A percentile compares a stretch with the other conserved stretches of the same genome.
phyloP scores from a whole-genome alignment of 2,113 vertebrate genomes.

The Muscicapa adusta region DNA sequence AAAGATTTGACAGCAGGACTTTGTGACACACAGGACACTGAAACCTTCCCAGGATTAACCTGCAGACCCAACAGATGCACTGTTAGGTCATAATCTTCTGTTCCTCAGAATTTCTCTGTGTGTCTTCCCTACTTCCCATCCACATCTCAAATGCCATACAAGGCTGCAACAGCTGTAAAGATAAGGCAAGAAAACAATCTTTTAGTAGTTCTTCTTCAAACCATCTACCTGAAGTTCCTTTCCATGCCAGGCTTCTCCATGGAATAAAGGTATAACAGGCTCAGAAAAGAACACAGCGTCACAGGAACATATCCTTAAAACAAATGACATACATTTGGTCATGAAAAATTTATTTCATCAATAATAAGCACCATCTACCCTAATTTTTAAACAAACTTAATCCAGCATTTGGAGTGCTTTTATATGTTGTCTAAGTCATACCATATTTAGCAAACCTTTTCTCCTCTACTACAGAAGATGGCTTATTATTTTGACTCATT shows the following conservation, averaged over 20 bases:
- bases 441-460: background rate
- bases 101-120: background rate
- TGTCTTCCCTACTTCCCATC: background rate
- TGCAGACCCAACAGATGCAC: background rate
- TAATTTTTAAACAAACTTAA: background rate
- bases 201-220: background rate
- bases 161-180: background rate
- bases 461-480: background rate
- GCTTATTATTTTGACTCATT: background rate
- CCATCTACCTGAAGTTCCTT: background rate
- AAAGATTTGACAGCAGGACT: background rate
- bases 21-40: background rate
- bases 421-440: background rate
- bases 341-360: background rate
- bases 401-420: background rate
- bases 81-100: background rate
- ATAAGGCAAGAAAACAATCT: background rate
- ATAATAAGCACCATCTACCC: background rate
- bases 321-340: background rate
- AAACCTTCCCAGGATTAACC: background rate
- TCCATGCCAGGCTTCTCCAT: background rate
- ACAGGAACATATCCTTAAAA: background rate
- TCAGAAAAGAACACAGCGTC: background rate
- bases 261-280: background rate
- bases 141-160: background rate